These are phyloP conservation scores for Centropus unirufus DNA, from an alignment of 2,113 vertebrate species.

Conservation along the genomic window DNA sequence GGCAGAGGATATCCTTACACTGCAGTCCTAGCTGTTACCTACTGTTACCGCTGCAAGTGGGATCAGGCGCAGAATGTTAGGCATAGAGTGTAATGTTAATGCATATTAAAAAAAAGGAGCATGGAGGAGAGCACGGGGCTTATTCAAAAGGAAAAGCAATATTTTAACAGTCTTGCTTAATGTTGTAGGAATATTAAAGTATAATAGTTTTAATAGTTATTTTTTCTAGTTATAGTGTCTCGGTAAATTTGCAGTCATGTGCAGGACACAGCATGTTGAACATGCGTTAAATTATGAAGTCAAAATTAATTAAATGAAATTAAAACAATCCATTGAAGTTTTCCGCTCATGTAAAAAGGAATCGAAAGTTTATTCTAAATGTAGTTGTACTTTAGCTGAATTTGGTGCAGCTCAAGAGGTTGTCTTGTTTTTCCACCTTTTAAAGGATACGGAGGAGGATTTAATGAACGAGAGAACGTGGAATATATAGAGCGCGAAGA, in stretches of 20 bases:
- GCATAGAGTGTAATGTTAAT: too few species aligned
- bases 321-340: neutral
- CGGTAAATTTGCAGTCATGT: neutral
- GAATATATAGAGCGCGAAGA: constrained; percentile 98
- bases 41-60: neutral
- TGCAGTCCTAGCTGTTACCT: neutral
- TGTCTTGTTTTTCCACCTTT: neutral
- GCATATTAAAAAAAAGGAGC: neutral
- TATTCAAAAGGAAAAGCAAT: neutral
- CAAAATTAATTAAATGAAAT: too few species aligned
- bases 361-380: neutral
- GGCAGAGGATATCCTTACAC: neutral
- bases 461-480: constrained; percentile 97
- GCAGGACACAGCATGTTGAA: rapidly evolving
- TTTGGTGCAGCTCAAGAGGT: neutral
- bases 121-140: neutral
- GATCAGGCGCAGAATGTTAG: neutral
- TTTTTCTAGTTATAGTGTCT: neutral
- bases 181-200: neutral
- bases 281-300: too few species aligned
- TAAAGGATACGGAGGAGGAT: constrained; percentile 97
- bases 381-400: neutral
- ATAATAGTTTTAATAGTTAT: neutral
- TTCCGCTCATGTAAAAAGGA: rapidly evolving
- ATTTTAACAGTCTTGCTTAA: neutral